Evolutionary conservation across 2,888 invertebrate genomes (phyloP).

Genomic region (Acrobasis suavella): DNA sequence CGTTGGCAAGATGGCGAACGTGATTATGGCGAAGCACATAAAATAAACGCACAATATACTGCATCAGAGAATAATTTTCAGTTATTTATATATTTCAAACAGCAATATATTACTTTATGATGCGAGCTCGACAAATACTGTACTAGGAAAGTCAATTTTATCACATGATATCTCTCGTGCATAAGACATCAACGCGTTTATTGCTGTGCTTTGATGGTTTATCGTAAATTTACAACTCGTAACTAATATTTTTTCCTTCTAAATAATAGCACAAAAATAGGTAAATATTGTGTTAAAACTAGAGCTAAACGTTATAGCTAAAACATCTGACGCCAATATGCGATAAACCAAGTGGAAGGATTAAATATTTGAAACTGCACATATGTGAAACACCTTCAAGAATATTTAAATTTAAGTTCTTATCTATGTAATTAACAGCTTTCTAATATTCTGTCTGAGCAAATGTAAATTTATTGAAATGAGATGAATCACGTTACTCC

Average conservation of each 20-base stretch:
- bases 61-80: slow-evolving; percentile 10
- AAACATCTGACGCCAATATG: background rate
- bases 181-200: slow-evolving; percentile 59
- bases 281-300: too few relatives aligned
- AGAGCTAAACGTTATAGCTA: background rate
- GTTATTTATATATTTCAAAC: slow-evolving; percentile 8
- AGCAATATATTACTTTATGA: background rate
- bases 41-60: slow-evolving; percentile 9
- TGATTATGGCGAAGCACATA: slow-evolving; percentile 2
- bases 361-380: too few relatives aligned
- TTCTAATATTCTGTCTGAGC: slow-evolving; percentile 13
- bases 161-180: slow-evolving; percentile 22
- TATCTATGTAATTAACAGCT: slow-evolving; percentile 7
- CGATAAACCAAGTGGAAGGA: too few relatives aligned
- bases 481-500: slow-evolving; percentile 5
- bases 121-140: background rate
- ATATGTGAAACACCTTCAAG: too few relatives aligned
- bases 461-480: slow-evolving; percentile 13
- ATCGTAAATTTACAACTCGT: too few relatives aligned
- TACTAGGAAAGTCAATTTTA: slow-evolving; percentile 1
- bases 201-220: background rate
- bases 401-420: background rate
- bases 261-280: too few relatives aligned
- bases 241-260: too few relatives aligned
- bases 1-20: background rate